Base-by-base conservation (phyloP, 1,140 invertebrate species). In the Oryctes rhinoceros region DNA sequence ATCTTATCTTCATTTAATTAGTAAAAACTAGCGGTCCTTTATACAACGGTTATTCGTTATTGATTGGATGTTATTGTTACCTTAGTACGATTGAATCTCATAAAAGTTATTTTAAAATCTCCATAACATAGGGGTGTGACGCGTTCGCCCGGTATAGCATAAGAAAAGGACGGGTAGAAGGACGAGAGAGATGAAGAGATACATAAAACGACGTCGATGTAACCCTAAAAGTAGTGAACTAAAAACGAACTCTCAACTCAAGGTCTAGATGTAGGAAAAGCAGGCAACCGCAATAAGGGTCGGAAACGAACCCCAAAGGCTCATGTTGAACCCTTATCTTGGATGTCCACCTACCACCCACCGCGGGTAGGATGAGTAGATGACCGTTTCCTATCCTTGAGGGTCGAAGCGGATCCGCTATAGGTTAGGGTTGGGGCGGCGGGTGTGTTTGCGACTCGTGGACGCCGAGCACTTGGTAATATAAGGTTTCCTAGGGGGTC, bases 381-480 rank as follows among this genome's bases (percentile, higher is more conserved):
- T 84, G 84, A 84, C 84, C 84, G 82, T 83, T 84, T 82, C 82
- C 84, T 83, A 82, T 84, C 82, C 81, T 84, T 81, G 79, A 84
- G 83, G 83, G 80, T 83, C 81, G 83, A 78, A 82, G 79, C 76
- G 83, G 80, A 81, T 81, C 82, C 79, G 79, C 79, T 76, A 80
- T 75, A 76, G 81, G 81, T 48, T 59, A 78, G 78, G 62, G 78
- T 79, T 49, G 77, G 80, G 78, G 53, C 75, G 80, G 62, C 67
- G 74, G 65, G 65, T 71, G 65, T 71, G 65, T 71, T 71, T 78
- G 79, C 78, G 81, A 81, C 78, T 83, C 82, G 79, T 83, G 83
- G 83, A 83, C 82, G 83, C 82, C 82, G 78, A 81, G 81, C 82
- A 83, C 83, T 83, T 80, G 82, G 81, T 84, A 84, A 84, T 84